A percentile compares a stretch with the other conserved stretches of the same genome.
Evolutionary conservation across 1,140 invertebrate genomes (phyloP).

Genomic region (Hyles vespertilio): DNA sequence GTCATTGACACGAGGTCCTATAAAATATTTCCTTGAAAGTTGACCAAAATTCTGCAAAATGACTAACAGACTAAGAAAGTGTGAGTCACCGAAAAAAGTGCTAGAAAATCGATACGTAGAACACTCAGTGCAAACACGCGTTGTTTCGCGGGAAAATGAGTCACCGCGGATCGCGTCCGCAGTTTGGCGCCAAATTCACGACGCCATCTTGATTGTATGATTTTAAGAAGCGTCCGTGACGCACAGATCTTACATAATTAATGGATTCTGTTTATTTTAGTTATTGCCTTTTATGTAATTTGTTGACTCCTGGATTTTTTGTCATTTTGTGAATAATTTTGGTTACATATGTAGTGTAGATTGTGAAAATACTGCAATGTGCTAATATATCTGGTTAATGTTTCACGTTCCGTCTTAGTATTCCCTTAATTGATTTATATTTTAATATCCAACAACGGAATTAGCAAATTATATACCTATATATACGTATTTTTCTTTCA

Average conservation of each 20-base stretch:
- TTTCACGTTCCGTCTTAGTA: no score
- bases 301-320: no score
- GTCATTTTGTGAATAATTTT: no score
- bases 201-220: conserved; percentile 23
- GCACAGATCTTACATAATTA: conserved; percentile 1
- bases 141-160: conserved; percentile 11
- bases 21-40: no score
- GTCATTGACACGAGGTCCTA: no score
- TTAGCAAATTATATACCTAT: no score
- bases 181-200: conserved; percentile 23
- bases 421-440: no score
- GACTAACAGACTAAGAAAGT: conserved; percentile 4
- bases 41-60: not conserved
- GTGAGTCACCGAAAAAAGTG: conserved; percentile 1
- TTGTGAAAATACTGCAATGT: no score
- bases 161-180: conserved; percentile 10
- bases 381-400: no score
- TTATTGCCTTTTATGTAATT: conserved; percentile 4
- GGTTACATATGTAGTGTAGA: no score
- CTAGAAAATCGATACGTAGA: conserved; percentile 9
- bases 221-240: conserved; percentile 24
- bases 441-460: no score
- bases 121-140: not conserved
- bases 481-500: no score
- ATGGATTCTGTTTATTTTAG: conserved; percentile 4